phyloP scores from a whole-genome alignment of 2,797 vertebrate species.

The Morelia viridis region DNA sequence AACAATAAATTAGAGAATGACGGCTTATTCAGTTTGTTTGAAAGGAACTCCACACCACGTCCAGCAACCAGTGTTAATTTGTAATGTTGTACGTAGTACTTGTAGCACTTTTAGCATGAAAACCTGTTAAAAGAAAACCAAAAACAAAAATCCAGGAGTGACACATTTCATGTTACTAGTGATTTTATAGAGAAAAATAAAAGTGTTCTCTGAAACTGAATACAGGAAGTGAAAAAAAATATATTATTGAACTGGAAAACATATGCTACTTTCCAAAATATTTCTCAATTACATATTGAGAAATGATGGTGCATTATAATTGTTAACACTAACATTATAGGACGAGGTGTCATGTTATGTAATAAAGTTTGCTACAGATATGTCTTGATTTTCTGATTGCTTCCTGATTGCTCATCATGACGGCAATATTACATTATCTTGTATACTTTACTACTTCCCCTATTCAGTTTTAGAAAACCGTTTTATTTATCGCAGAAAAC shows the following conservation, averaged over 20 bases:
- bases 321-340: slow-evolving; percentile 2
- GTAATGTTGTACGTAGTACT: slow-evolving; percentile 6
- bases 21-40: slow-evolving; percentile 12
- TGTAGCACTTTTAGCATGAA: slow-evolving; percentile 31
- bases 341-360: neutral
- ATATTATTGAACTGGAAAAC: slow-evolving; percentile 9
- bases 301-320: neutral
- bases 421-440: slow-evolving; percentile 4
- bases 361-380: neutral
- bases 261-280: slow-evolving; percentile 7
- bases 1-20: neutral
- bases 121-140: slow-evolving; percentile 44
- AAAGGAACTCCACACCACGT: no score
- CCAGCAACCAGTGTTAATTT: neutral
- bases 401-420: slow-evolving; percentile 6
- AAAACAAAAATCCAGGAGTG: slow-evolving; percentile 14
- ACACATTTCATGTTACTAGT: slow-evolving; percentile 40
- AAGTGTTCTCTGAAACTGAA: slow-evolving; percentile 32
- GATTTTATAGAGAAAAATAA: slow-evolving; percentile 36
- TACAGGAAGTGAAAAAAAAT: slow-evolving; percentile 9
- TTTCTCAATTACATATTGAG: slow-evolving; percentile 11
- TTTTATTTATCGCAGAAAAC: neutral
- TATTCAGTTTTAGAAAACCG: neutral
- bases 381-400: slow-evolving; percentile 37
- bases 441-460: neutral